Percentiles rank a stretch among this genome's conserved stretches.
phyloP scores from a whole-genome alignment of 2,113 vertebrate genomes.

The Amblyornis subalaris region DNA sequence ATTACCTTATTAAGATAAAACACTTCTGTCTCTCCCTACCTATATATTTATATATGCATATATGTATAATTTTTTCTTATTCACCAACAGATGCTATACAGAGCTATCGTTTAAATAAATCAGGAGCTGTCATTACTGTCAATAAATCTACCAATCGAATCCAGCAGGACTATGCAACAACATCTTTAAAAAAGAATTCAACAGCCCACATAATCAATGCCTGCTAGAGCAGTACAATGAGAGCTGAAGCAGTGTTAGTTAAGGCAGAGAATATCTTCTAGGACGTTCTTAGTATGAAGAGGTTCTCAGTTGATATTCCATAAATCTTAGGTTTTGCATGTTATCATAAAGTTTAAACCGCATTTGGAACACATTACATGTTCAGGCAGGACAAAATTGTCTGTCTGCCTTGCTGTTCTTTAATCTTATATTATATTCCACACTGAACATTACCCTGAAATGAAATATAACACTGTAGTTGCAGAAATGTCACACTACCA shows the following conservation, averaged over 20 bases:
- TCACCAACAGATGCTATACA: background rate
- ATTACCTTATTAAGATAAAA: background rate
- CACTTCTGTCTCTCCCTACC: background rate
- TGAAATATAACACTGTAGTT: background rate
- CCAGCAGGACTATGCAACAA: background rate
- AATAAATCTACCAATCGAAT: background rate
- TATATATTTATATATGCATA: too few relatives aligned
- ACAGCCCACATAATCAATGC: background rate
- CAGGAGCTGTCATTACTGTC: background rate
- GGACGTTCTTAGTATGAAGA: background rate
- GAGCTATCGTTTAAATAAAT: background rate
- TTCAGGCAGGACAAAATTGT: background rate
- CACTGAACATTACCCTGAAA: background rate
- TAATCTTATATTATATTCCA: background rate
- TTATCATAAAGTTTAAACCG: background rate
- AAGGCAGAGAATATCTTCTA: background rate
- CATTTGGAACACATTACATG: background rate
- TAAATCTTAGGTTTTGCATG: background rate
- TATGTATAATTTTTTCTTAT: background rate
- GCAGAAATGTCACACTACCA: background rate
- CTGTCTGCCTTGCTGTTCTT: background rate
- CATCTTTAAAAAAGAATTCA: background rate
- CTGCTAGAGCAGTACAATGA: background rate
- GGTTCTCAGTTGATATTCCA: background rate
- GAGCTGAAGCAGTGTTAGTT: background rate